phyloP scores from a whole-genome alignment of 2,113 vertebrate species.

The Corythornis madagascariensis region DNA sequence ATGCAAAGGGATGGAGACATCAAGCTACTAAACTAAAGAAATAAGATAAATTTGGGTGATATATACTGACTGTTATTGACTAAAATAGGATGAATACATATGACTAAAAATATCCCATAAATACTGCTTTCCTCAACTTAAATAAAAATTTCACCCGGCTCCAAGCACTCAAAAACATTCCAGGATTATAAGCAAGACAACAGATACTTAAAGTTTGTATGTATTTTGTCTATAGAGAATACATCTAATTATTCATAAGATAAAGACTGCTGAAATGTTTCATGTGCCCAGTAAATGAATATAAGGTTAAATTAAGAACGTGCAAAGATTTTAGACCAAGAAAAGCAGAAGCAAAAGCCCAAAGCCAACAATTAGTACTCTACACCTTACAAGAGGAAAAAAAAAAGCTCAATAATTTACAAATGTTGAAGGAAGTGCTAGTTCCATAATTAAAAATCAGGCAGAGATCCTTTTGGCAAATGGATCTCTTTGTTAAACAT shows the following conservation, averaged over 20 bases:
- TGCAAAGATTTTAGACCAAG: not conserved
- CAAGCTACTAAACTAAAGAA: not conserved
- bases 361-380: conserved; percentile 22
- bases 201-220: not conserved
- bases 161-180: not conserved
- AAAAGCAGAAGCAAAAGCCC: conserved; percentile 1
- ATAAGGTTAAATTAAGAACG: not conserved
- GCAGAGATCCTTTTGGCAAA: conserved; percentile 68
- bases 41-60: not conserved
- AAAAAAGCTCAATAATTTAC: conserved; percentile 43
- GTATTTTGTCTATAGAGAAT: not conserved
- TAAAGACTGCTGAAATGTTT: not conserved
- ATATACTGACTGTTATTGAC: not conserved
- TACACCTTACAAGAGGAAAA: conserved; percentile 16
- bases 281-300: not conserved
- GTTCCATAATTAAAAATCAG: conserved; percentile 68
- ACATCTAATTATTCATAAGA: not conserved
- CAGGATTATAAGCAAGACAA: not conserved
- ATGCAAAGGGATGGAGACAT: not conserved
- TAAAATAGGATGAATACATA: fast-evolving
- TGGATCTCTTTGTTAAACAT: conserved; percentile 74
- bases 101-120: not conserved
- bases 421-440: conserved; percentile 25
- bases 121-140: not conserved
- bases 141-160: not conserved